These are phyloP conservation scores for Lasaia peninsularis DNA, from an alignment of 1,140 invertebrate genomes.

Conservation along the genomic window DNA sequence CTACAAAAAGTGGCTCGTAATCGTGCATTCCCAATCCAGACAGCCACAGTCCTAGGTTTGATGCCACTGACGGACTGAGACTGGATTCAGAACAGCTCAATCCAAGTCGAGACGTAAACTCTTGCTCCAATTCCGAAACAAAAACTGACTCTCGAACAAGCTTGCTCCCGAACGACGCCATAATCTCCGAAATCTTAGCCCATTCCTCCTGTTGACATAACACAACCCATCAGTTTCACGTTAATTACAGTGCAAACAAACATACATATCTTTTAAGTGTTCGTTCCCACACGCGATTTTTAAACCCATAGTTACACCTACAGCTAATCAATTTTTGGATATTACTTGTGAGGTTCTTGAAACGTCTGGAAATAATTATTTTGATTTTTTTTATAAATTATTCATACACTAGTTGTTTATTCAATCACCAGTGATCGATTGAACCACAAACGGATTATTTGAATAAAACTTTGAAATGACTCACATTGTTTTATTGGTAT, in stretches of 20 bases:
- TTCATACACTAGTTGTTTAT: background rate
- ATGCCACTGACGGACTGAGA: conserved; percentile 58
- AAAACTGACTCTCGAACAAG: conserved; percentile 89
- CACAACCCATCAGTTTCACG: background rate
- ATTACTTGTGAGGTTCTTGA: background rate
- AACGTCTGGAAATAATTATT: background rate
- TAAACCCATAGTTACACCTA: too few species aligned
- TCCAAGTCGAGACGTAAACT: conserved; percentile 86
- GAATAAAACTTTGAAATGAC: conserved; percentile 13
- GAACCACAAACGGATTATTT: background rate
- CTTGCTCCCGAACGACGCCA: conserved; percentile 92
- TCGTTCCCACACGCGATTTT: background rate
- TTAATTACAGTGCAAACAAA: background rate
- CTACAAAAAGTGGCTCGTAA: conserved; percentile 89
- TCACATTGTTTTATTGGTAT: conserved; percentile 21
- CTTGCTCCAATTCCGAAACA: conserved; percentile 88
- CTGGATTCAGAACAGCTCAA: conserved; percentile 75
- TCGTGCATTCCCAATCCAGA: conserved; percentile 86
- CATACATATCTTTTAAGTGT: background rate
- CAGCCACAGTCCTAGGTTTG: conserved; percentile 87
- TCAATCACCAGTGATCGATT: background rate
- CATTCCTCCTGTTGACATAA: conserved; percentile 87
- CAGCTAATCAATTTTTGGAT: background rate
- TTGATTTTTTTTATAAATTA: background rate
- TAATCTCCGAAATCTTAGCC: conserved; percentile 96